Conservation (phyloP, 2,113 vertebrate genomes). For the Nothocercus julius region DNA sequence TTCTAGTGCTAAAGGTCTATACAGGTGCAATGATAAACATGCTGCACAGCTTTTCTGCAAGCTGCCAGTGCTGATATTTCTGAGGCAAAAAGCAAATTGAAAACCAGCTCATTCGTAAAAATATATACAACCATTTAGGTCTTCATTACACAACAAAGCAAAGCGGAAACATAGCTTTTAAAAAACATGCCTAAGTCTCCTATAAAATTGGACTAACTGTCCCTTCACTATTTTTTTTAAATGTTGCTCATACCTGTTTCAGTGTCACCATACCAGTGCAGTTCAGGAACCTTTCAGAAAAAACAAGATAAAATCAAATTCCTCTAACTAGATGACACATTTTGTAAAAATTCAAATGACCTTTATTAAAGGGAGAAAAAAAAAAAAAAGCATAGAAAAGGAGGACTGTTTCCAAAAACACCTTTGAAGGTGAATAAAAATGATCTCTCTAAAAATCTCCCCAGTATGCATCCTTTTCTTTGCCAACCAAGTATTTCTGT, state of each 20-base stretch:
- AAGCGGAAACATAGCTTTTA: not conserved
- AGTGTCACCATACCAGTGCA: not conserved
- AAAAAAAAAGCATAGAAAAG: not conserved
- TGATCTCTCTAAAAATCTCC: not conserved
- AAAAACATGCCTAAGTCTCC: not conserved
- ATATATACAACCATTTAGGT: not conserved
- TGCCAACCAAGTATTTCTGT: slow-evolving; percentile 22
- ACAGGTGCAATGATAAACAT: not conserved
- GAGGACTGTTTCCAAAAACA: not conserved
- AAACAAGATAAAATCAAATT: not conserved
- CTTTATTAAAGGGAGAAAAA: not conserved
- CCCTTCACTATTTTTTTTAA: not conserved
- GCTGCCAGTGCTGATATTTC: not conserved
- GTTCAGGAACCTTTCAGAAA: not conserved
- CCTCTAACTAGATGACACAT: not conserved
- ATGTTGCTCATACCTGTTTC: not conserved
- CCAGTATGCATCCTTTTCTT: not conserved
- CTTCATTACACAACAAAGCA: not conserved
- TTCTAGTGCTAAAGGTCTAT: not conserved
- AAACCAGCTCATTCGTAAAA: not conserved
- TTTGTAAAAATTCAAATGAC: not conserved
- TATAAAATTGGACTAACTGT: not conserved
- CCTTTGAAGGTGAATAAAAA: not conserved
- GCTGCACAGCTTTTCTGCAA: not conserved
- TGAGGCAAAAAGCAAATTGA: not conserved